phyloP scores from a whole-genome alignment of 2,888 invertebrate species.

The Leucophenga montana region DNA sequence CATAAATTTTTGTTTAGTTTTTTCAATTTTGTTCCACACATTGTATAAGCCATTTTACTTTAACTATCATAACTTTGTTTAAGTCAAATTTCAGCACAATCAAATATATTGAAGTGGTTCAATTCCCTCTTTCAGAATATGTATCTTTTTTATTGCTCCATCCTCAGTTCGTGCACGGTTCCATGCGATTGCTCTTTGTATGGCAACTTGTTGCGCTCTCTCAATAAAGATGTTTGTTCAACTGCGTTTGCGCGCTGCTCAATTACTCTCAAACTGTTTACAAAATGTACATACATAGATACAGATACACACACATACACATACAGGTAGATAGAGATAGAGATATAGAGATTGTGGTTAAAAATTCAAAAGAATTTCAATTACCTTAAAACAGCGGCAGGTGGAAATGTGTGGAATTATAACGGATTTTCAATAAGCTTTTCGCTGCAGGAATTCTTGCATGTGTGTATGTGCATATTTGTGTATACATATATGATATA shows the following conservation, averaged over 20 bases:
- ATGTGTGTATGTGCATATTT: constrained; percentile 30
- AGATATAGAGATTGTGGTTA: constrained; percentile 46
- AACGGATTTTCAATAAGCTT: constrained; percentile 5
- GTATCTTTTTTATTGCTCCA: no score
- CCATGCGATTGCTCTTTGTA: neutral
- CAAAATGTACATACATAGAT: constrained; percentile 34
- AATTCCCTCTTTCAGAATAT: no score
- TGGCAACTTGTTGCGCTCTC: constrained; percentile 4
- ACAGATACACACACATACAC: neutral
- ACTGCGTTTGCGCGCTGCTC: neutral
- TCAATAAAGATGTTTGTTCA: no score
- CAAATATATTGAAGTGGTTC: no score
- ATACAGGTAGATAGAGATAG: constrained; percentile 17
- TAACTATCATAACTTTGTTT: neutral
- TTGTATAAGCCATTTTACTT: neutral
- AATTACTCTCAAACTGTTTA: constrained; percentile 35
- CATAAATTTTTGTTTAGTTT: no score
- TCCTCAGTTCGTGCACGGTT: no score
- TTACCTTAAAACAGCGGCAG: neutral
- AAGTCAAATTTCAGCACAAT: neutral
- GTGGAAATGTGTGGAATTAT: neutral
- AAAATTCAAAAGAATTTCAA: constrained; percentile 28
- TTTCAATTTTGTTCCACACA: no score
- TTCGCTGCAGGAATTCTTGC: no score
- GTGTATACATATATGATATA: neutral